Conservation (phyloP, 1,140 invertebrate genomes). For the Heliconius hermathena region DNA sequence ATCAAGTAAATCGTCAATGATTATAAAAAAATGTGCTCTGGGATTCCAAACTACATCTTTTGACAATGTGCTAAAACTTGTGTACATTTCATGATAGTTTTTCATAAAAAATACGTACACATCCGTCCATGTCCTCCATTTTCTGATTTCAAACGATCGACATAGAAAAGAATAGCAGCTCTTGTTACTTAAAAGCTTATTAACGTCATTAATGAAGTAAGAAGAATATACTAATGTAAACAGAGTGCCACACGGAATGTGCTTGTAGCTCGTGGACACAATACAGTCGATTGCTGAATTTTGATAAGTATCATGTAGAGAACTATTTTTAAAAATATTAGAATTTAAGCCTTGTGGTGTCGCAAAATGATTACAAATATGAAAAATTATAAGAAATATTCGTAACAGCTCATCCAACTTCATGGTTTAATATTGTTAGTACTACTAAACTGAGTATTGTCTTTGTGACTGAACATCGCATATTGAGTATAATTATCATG, state of each 20-base stretch:
- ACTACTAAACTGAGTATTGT: background rate
- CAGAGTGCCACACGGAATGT: slow-evolving; percentile 23
- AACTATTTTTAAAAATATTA: background rate
- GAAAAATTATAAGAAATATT: background rate
- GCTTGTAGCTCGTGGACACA: slow-evolving; percentile 13
- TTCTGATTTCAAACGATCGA: slow-evolving; percentile 24
- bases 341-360: background rate
- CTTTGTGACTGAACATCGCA: background rate
- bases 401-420: background rate
- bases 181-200: slow-evolving; percentile 21
- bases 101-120: slow-evolving; percentile 31
- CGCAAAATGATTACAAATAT: background rate
- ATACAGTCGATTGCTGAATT: slow-evolving; percentile 26
- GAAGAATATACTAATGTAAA: slow-evolving; percentile 28
- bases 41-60: slow-evolving; percentile 38
- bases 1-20: slow-evolving; percentile 25
- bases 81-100: slow-evolving; percentile 19
- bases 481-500: background rate
- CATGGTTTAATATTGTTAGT: background rate
- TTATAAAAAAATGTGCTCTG: slow-evolving; percentile 33
- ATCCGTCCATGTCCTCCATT: slow-evolving; percentile 16
- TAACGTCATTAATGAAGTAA: slow-evolving; percentile 4
- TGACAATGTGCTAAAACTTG: slow-evolving; percentile 22
- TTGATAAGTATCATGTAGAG: background rate
- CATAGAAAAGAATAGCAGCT: slow-evolving; percentile 23